phyloP scores from a whole-genome alignment of 2,113 vertebrate genomes.

The Eulemur macaco region DNA sequence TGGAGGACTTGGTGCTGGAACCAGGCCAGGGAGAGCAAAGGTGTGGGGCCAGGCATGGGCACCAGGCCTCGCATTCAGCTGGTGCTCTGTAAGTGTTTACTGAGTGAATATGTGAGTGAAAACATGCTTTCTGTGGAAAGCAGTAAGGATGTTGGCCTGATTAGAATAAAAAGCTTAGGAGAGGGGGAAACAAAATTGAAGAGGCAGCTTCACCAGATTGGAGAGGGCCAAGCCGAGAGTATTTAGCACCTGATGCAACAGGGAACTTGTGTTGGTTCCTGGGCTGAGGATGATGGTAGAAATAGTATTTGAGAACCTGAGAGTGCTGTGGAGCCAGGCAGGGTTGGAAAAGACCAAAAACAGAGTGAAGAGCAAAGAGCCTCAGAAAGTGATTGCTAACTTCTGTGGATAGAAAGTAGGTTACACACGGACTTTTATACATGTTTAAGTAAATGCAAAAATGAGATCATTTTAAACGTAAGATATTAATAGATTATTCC shows the following conservation, averaged over 20 bases:
- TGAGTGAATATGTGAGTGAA: not conserved
- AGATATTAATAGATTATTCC: not conserved
- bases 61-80: not conserved
- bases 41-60: not conserved
- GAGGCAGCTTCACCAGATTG: not conserved
- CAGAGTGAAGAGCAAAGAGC: not conserved
- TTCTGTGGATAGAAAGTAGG: not conserved
- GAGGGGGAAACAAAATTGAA: not conserved
- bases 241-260: not conserved
- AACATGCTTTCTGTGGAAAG: not conserved
- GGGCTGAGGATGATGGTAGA: not conserved
- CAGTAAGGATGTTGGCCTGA: not conserved
- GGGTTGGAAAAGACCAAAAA: not conserved
- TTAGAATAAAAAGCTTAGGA: not conserved
- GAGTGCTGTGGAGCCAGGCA: not conserved
- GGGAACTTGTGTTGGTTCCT: not conserved
- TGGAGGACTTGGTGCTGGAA: not conserved
- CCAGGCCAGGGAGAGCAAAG: not conserved
- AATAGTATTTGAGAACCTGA: not conserved
- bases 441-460: not conserved
- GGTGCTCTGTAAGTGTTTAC: not conserved
- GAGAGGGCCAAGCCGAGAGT: not conserved
- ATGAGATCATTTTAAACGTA: not conserved
- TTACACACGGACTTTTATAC: not conserved
- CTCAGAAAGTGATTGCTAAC: not conserved